Evolutionary conservation across 2,797 vertebrate species (phyloP).

Genomic region (Anisognathus igniventris): DNA sequence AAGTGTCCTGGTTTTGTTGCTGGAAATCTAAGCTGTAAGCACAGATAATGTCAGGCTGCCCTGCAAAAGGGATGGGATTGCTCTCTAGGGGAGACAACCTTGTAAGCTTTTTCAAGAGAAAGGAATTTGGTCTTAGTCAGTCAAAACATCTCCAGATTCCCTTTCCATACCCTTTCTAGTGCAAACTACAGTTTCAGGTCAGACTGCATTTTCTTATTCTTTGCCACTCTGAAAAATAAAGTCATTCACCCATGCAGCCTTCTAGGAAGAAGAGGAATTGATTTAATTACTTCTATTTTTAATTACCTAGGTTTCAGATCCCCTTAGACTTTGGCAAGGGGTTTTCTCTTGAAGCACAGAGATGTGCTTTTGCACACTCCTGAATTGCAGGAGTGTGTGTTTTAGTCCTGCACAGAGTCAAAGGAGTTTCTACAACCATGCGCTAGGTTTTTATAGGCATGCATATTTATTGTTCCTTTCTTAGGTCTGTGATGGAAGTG

Average conservation of each 20-base stretch:
- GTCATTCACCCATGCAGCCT: background rate
- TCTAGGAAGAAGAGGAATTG: background rate
- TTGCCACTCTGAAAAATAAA: background rate
- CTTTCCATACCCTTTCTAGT: background rate
- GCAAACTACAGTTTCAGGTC: background rate
- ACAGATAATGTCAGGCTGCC: background rate
- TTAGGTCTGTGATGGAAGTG: conserved; percentile 75
- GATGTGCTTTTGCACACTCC: background rate
- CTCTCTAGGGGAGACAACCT: background rate
- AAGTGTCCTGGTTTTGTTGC: background rate
- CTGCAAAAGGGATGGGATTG: background rate
- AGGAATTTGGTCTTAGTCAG: background rate
- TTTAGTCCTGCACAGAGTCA: background rate
- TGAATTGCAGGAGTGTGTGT: background rate
- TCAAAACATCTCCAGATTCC: background rate
- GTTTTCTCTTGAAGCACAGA: background rate
- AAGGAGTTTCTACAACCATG: background rate
- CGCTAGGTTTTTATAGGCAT: background rate
- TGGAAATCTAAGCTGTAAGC: background rate
- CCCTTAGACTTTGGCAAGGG: background rate
- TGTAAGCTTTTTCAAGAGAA: background rate
- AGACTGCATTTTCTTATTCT: background rate
- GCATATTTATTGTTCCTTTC: conserved; percentile 43
- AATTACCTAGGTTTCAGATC: background rate
- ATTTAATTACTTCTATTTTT: background rate